These are phyloP conservation scores for Cotesia typhae DNA, from an alignment of 1,140 invertebrate species.

Conservation along the genomic window DNA sequence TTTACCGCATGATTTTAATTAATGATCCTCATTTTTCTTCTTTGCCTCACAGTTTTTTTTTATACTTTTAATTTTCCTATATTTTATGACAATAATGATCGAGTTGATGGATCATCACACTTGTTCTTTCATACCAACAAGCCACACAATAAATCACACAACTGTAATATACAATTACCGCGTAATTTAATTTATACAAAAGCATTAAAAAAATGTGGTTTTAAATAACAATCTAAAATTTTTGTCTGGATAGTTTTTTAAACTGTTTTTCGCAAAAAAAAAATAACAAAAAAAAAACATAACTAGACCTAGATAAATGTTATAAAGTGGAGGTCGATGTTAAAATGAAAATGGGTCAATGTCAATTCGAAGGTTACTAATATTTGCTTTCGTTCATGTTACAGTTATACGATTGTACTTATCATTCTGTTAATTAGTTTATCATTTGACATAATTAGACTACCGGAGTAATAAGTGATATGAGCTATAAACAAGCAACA, in stretches of 20 bases:
- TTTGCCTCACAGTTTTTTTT: conserved; percentile 1
- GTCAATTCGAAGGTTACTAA: conserved; percentile 49
- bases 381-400: conserved; percentile 45
- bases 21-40: not conserved
- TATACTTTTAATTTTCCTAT: not conserved
- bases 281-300: not conserved
- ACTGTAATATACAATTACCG: not conserved
- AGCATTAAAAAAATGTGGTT: too few species aligned
- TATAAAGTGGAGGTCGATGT: conserved; percentile 41
- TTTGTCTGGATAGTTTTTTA: not conserved
- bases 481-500: not conserved
- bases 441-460: conserved; percentile 22
- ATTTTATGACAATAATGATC: not conserved
- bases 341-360: conserved; percentile 58
- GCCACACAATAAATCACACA: not conserved
- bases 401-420: conserved; percentile 47
- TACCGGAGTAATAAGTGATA: not conserved
- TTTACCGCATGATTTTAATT: not conserved
- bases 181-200: too few species aligned
- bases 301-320: conserved; percentile 40
- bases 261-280: too few species aligned
- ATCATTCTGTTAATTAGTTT: conserved; percentile 27
- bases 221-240: too few species aligned
- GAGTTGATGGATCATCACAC: too few species aligned
- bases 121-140: not conserved